Conservation (phyloP, 2,797 vertebrate species). For the Crocidura indochinensis region DNA sequence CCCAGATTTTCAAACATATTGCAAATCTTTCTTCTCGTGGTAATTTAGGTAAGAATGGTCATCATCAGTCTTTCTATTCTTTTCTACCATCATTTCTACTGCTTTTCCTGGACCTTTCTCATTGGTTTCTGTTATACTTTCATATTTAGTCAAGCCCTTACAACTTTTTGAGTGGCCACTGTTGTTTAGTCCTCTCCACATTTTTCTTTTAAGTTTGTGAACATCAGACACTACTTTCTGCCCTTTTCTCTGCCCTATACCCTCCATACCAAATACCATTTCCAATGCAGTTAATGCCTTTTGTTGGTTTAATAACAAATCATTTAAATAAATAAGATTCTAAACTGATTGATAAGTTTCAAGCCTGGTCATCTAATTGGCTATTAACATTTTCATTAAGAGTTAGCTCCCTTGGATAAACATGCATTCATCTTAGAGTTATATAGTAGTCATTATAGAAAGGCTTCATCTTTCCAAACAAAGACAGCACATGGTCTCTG, state of each 20-base stretch:
- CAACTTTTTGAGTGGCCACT: not conserved
- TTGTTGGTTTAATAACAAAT: not conserved
- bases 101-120: not conserved
- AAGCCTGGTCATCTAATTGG: not conserved
- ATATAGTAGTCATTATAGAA: not conserved
- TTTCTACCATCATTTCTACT: too few species aligned
- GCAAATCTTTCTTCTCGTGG: not conserved
- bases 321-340: not conserved
- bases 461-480: slow-evolving; percentile 11
- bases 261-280: not conserved
- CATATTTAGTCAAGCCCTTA: not conserved
- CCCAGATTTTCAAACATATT: not conserved
- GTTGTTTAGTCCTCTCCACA: not conserved
- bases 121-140: not conserved
- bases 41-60: not conserved
- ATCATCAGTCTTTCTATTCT: not conserved
- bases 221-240: too few species aligned
- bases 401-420: not conserved
- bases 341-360: slow-evolving; percentile 22
- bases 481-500: not conserved
- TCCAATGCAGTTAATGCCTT: not conserved
- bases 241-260: not conserved
- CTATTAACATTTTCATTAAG: slow-evolving; percentile 27
- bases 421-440: not conserved
- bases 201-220: not conserved